Evolutionary conservation across 1,140 invertebrate genomes (phyloP), one percentile per base, ranked within the genome.

Genomic region (Penaeus japonicus): DNA sequence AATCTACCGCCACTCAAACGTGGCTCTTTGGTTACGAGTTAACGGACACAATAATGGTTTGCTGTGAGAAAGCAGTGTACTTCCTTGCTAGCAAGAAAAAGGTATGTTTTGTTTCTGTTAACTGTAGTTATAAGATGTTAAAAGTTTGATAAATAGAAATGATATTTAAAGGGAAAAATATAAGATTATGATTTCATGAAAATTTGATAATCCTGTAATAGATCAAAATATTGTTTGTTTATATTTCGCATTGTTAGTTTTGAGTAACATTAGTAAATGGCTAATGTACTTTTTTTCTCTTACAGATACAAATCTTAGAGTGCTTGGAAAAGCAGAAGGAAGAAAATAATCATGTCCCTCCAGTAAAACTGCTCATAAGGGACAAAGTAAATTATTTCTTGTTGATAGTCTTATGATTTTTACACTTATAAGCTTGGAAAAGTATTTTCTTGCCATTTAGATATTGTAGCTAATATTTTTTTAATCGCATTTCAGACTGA

Each of bases 21-120:
- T 99, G 98, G 98, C 94, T 99, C 10, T 95, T 99, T 93, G 98
- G 98, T 90, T 99, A 99, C 92, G 98, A 99, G 92, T 93, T 99
- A 24, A 96, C 97, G 2, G 98, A 99, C 92, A 99, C 98, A 0
- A 95, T 99, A 59, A 97, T 98, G 93, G 95, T 99, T 0, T 94
- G 99, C 84, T 96, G 97, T 87, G 95, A 98, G 90, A 95, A 96
- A 35, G 94, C 94, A 27, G 96, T 99, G 82, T 95, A 96, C 92
- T 98, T 99, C 91, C 93, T 99, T 35, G 97, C 98, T 0, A 99
- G 98, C 92, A 99, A 99, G 92, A 99, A 99, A 93, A 99, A 99
- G 88, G 90, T 90, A 65, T 22, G 84, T n/a, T 22, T 30, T 57
- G 22, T 15, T 57, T 10, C 18, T 81, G 20, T 57, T 54, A 35